A percentile compares a stretch with the other conserved stretches of the same genome.
Conservation (phyloP, 2,113 vertebrate genomes). For the Mormyrus iriodes region DNA sequence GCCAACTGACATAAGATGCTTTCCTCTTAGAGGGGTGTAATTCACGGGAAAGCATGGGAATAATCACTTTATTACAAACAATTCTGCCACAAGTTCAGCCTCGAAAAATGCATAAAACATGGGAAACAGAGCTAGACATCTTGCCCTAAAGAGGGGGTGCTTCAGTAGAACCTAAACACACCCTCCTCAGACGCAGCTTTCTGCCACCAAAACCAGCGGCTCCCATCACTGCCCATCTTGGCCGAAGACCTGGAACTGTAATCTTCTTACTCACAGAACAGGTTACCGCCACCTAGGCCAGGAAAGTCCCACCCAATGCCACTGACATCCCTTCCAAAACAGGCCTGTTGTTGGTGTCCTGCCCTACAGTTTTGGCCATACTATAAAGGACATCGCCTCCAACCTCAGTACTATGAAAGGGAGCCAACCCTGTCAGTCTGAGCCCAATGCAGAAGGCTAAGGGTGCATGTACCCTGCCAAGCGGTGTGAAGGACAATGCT, state of each 20-base stretch:
- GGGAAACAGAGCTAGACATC: background rate
- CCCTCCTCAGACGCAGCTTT: background rate
- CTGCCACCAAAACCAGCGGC: background rate
- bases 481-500: background rate
- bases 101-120: background rate
- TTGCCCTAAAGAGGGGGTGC: background rate
- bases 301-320: background rate
- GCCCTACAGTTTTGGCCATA: background rate
- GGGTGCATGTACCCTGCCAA: background rate
- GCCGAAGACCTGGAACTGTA: background rate
- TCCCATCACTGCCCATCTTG: background rate
- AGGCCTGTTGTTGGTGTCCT: background rate
- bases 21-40: background rate
- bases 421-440: background rate
- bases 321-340: background rate
- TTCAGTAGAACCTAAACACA: background rate
- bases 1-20: background rate
- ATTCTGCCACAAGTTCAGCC: background rate
- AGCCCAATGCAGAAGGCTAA: background rate
- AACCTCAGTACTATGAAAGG: background rate
- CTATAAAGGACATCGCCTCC: background rate
- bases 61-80: background rate
- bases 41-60: background rate
- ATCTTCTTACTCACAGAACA: constrained; percentile 1
- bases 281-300: background rate